A percentile compares a stretch with the other conserved stretches of the same genome.
phyloP scores from a whole-genome alignment of 2,113 vertebrate species.

The Noturus placidus region DNA sequence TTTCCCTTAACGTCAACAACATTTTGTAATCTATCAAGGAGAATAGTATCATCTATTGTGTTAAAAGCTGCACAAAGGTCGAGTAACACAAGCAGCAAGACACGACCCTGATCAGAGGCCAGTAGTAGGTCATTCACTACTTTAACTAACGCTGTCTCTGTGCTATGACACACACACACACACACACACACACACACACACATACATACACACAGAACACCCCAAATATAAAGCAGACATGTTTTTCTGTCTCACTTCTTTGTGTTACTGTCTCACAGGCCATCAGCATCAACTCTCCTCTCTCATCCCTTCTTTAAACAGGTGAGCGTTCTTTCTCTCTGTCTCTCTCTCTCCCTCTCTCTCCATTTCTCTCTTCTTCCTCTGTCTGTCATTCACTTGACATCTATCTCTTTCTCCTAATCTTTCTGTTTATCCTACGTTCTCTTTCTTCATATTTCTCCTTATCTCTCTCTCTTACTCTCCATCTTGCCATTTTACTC shows the following conservation, averaged over 20 bases:
- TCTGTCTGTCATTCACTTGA: background rate
- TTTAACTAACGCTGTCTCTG: too few relatives aligned
- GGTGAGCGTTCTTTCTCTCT: constrained; percentile 68
- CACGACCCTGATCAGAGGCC: too few relatives aligned
- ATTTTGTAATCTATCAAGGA: too few relatives aligned
- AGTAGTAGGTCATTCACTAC: too few relatives aligned
- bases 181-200: too few relatives aligned
- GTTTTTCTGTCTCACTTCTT: too few relatives aligned
- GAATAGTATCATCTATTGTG: too few relatives aligned
- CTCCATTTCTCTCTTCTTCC: background rate
- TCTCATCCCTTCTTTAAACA: constrained; percentile 92
- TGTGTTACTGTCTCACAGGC: constrained; percentile 70
- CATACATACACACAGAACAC: background rate
- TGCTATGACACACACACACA: too few relatives aligned
- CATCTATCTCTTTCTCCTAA: accelerated
- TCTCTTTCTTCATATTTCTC: background rate
- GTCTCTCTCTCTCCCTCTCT: background rate
- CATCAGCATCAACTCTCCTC: constrained; percentile 86
- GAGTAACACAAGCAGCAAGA: too few relatives aligned
- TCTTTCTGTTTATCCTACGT: background rate
- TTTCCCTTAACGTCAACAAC: too few relatives aligned
- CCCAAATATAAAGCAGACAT: background rate
- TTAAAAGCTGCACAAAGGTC: too few relatives aligned
- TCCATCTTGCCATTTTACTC: background rate
- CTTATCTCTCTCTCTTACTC: background rate